phyloP scores from a whole-genome alignment of 2,797 vertebrate genomes.

The Spondyliosoma cantharus region DNA sequence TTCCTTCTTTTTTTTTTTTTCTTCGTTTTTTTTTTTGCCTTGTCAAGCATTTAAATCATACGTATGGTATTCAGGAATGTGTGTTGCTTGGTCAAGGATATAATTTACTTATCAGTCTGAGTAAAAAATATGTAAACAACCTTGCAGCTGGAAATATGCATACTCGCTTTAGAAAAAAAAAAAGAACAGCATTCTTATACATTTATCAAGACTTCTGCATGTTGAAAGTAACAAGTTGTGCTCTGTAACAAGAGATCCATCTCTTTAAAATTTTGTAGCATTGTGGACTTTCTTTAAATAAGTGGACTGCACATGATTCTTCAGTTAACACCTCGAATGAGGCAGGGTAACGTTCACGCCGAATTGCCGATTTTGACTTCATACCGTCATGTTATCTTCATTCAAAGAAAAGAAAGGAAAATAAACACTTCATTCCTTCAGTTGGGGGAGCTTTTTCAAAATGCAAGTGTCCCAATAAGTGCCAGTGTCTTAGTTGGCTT shows the following conservation, averaged over 20 bases:
- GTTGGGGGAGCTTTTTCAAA: constrained; percentile 77
- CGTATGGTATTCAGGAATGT: constrained; percentile 71
- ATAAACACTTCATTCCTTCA: constrained; percentile 78
- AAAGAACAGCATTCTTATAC: constrained; percentile 66
- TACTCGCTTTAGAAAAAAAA: constrained; percentile 56
- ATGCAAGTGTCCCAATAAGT: constrained; percentile 67
- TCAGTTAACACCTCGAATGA: constrained; percentile 58
- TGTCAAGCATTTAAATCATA: constrained; percentile 73
- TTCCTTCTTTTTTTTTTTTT: constrained; percentile 65
- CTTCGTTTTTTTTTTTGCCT: constrained; percentile 80
- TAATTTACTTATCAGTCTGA: constrained; percentile 66
- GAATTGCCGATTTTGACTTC: constrained; percentile 63
- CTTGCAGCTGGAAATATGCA: constrained; percentile 75
- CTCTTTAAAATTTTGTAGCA: constrained; percentile 50
- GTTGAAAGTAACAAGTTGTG: constrained; percentile 60
- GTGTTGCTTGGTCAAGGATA: constrained; percentile 64
- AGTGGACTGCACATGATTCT: constrained; percentile 52
- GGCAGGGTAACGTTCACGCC: constrained; percentile 30
- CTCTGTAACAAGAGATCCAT: constrained; percentile 38
- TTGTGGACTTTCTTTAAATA: constrained; percentile 58
- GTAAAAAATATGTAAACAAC: constrained; percentile 81
- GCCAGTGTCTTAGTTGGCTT: constrained; percentile 80
- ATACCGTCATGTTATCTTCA: constrained; percentile 51
- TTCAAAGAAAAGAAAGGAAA: constrained; percentile 26
- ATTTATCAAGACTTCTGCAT: constrained; percentile 54